Percentiles rank a stretch among this genome's conserved stretches.
Evolutionary conservation across 2,113 vertebrate species (phyloP).

Genomic region (Calypte anna): DNA sequence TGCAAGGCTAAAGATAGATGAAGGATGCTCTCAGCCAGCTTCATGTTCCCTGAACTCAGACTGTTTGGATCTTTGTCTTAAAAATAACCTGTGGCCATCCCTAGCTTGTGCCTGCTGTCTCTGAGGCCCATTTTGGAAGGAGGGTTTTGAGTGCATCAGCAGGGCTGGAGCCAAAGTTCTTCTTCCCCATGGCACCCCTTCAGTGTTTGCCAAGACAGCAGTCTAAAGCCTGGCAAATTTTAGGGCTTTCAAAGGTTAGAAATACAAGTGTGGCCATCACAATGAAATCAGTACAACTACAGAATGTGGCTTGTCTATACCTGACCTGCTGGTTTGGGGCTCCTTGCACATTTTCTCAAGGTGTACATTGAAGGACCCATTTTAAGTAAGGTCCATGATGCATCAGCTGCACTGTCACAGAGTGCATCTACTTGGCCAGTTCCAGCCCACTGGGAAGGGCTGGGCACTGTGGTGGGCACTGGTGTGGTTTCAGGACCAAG

Average conservation of each 20-base stretch:
- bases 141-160: fast-evolving
- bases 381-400: background rate
- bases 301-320: fast-evolving
- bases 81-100: background rate
- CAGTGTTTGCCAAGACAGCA: background rate
- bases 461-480: background rate
- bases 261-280: background rate
- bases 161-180: background rate
- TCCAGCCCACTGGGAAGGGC: background rate
- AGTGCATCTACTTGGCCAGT: background rate
- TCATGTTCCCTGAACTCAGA: fast-evolving
- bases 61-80: background rate
- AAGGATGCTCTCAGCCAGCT: background rate
- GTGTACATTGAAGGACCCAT: background rate
- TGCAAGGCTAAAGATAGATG: background rate
- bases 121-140: background rate
- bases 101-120: background rate
- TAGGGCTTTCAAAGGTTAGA: background rate
- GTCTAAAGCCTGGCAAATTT: background rate
- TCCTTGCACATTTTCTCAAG: background rate
- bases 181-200: background rate
- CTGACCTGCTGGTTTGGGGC: fast-evolving
- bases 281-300: background rate
- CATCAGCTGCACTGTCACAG: background rate
- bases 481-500: background rate